Evolutionary conservation across 2,797 vertebrate genomes (phyloP), one percentile per base, ranked within the genome.

Genomic region (Apogon hyalosoma): DNA sequence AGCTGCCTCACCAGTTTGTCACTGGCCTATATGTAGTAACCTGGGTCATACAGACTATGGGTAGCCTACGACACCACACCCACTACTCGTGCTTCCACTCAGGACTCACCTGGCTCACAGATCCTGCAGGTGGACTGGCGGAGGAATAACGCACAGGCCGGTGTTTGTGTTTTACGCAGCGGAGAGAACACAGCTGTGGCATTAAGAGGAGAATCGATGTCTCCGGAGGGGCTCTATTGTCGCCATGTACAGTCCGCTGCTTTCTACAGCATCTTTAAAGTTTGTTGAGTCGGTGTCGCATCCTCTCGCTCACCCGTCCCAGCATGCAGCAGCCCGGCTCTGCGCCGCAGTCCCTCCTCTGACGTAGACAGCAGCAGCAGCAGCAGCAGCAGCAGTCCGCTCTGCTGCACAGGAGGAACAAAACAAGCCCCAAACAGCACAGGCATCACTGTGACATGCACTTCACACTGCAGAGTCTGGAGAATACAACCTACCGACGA

Each of bases 51-150:
- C 66, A 69, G 43, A 54, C 69, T 28, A 3, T n/a, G 68, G 47
- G 55, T 21, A 56, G 11, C 1, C 24, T 28, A 28, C 24, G 56
- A 75, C 82, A 88, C 92, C 93, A 92, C 94, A 86, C 94, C 93
- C 91, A 94, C 91, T 47, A 18, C 69, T 39, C 43, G 13, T 59
- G 73, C 73, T 75, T 56, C 74, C 77, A 66, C 75, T 79, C 54
- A 61, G 60, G 55, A 62, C 75, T 84, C 88, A 90, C 88, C 88
- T 90, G 88, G 74, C 63, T 60, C 73, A 13, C 57, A n/a, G 28
- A 60, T 54, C 53, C 28, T 19, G 74, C 76, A 85, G 77, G 87
- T 85, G 83, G 28, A 78, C 63, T 13, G 46, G 59, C 58, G 12
- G 63, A 7, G 21, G 53, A 28, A 5, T 10, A 50, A 46, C 58